Evolutionary conservation across 2,113 vertebrate species (phyloP).

Genomic region (Hemiprocne comata): DNA sequence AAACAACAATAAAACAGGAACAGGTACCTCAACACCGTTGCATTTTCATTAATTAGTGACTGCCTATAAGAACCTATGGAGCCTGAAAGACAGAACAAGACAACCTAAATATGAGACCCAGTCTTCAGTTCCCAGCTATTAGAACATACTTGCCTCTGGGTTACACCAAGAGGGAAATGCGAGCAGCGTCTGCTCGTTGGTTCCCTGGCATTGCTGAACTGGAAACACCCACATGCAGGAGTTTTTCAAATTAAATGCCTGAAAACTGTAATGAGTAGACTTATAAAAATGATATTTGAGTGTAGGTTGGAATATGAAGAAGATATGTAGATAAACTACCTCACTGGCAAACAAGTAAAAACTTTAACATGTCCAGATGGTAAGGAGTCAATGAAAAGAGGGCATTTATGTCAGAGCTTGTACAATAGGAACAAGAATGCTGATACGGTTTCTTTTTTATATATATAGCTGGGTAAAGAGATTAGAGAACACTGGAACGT

Average conservation of each 20-base stretch:
- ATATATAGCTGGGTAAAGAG: conserved; percentile 26
- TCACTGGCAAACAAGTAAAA: not conserved
- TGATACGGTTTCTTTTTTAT: not conserved
- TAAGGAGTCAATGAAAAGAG: not conserved
- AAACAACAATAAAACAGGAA: not conserved
- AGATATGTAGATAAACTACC: not conserved
- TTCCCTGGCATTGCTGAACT: not conserved
- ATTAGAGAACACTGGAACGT: conserved; percentile 58
- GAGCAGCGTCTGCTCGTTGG: not conserved
- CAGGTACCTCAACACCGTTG: not conserved
- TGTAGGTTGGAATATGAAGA: not conserved
- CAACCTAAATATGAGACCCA: not conserved
- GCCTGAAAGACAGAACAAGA: not conserved
- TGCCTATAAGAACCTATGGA: accelerated
- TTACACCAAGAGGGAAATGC: not conserved
- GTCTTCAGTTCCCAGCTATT: not conserved
- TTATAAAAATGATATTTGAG: not conserved
- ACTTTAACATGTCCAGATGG: not conserved
- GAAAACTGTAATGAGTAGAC: not conserved
- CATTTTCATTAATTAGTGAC: not conserved
- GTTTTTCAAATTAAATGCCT: not conserved
- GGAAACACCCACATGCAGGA: not conserved
- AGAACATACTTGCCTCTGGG: not conserved
- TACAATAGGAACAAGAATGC: not conserved
- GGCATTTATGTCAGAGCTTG: conserved; percentile 3